Conservation (phyloP, 2,797 vertebrate species). For the Triplophysa bombifrons region DNA sequence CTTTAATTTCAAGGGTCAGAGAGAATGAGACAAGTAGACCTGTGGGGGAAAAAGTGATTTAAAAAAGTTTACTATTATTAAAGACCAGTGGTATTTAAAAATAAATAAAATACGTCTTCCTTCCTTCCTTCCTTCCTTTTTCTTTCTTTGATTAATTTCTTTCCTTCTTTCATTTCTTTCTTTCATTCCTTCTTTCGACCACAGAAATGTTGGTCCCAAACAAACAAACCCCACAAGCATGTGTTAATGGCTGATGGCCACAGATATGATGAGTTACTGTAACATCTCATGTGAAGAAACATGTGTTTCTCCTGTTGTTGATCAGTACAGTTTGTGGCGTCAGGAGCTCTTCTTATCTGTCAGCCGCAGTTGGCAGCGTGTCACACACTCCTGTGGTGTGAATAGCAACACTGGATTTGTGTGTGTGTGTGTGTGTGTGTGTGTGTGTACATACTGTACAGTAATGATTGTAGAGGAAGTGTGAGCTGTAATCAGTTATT, state of each 20-base stretch:
- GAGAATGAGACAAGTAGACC: too few relatives aligned
- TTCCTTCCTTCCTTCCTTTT: neutral
- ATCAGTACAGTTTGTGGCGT: conserved; percentile 53
- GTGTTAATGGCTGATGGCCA: conserved; percentile 11
- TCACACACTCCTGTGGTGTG: conserved; percentile 43
- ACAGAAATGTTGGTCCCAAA: neutral
- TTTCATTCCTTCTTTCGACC: neutral
- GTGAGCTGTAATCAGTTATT: neutral
- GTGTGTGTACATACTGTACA: neutral
- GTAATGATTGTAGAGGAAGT: neutral
- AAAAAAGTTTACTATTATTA: too few relatives aligned
- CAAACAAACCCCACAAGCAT: conserved; percentile 4
- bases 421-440: conserved; percentile 20
- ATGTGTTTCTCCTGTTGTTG: conserved; percentile 51
- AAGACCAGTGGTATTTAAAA: too few relatives aligned
- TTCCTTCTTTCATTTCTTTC: too few relatives aligned
- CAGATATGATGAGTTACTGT: conserved; percentile 1
- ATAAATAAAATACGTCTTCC: too few relatives aligned
- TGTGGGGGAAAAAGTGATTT: too few relatives aligned
- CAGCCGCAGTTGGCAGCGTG: conserved; percentile 63
- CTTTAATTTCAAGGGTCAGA: too few relatives aligned
- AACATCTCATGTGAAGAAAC: too few relatives aligned
- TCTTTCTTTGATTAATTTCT: too few relatives aligned
- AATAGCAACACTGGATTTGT: conserved; percentile 50
- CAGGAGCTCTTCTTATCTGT: conserved; percentile 67